phyloP scores from a whole-genome alignment of 2,113 vertebrate genomes.

The Pheucticus melanocephalus region DNA sequence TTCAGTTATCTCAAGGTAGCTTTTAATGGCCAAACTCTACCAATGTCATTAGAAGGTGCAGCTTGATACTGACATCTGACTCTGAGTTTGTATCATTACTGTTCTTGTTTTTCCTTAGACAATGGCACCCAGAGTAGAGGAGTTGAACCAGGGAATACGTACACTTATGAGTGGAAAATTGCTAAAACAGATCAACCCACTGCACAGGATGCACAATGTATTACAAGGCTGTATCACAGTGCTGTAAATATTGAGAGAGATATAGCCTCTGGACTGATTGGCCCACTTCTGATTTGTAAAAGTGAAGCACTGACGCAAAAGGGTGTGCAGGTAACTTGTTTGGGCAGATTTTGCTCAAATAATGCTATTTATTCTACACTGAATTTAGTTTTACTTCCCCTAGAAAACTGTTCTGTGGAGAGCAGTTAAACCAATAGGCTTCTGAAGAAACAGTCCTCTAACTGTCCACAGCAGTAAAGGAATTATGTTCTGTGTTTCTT shows the following conservation, averaged over 20 bases:
- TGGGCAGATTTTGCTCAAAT: background rate
- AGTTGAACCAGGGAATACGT: slow-evolving; percentile 84
- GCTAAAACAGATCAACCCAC: slow-evolving; percentile 85
- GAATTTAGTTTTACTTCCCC: background rate
- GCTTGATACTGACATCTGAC: background rate
- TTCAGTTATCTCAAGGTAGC: background rate
- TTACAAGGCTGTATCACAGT: slow-evolving; percentile 93
- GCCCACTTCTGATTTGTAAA: slow-evolving; percentile 94
- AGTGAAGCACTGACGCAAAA: slow-evolving; percentile 83
- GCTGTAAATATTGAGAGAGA: slow-evolving; percentile 86
- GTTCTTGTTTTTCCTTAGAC: slow-evolving; percentile 67
- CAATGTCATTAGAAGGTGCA: background rate
- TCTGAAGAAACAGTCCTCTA: background rate
- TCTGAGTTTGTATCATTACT: background rate
- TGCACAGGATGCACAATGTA: slow-evolving; percentile 81
- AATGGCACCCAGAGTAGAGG: slow-evolving; percentile 75
- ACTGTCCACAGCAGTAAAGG: background rate
- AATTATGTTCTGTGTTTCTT: background rate
- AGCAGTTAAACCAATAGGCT: background rate
- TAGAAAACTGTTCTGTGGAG: background rate
- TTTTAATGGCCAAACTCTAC: background rate
- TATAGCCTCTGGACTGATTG: slow-evolving; percentile 91
- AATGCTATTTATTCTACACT: background rate
- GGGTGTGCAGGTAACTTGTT: slow-evolving; percentile 86
- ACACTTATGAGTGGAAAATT: slow-evolving; percentile 87